Base-by-base conservation (phyloP, 2,888 invertebrate species). In the Polydrusus pterygomalis region DNA sequence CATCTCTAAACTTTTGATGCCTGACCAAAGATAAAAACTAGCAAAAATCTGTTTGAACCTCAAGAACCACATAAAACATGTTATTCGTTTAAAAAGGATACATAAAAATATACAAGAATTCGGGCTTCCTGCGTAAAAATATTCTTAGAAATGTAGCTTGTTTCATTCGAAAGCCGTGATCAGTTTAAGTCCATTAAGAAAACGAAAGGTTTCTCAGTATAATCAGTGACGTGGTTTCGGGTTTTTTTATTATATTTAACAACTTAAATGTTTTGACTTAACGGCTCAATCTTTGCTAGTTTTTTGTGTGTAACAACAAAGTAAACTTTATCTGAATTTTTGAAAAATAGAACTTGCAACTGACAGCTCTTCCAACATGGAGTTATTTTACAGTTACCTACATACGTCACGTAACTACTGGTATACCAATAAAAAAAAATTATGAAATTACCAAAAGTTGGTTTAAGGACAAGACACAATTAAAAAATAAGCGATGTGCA, bases 151-250 rank as follows among this genome's bases (percentile, higher is more conserved):
- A 81, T 80, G 79, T 78, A 73, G 77, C 78, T 75, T 79, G 81
- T 83, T 85, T 84, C 80, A 76, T 81, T 82, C 80, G 83, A 84
- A 82, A 81, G 78, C 81, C 78, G 78, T 79, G 78, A 82, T 82
- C 82, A 81, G 63, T 45, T 63, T 63, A 80, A 83, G 83, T 83
- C 85, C 86, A 85, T 86, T 86, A 85, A 85, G 81, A 81, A 84
- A 84, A 84, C 69, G 64, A 64, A 64, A 49, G 43, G 40, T 40
- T 38, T 54, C 13, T 54, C 54, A 40, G 67, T 38, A 51, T 51
- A 17, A 10, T n/a, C 76, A 76, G 72, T 62, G 76, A 47, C 76
- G 71, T 20, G 38, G 43, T 56, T n/a, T 0, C 0, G 2, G 38
- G 30, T 13, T 9, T 56, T 34, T 56, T 15, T 30, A 15, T 34